Percentiles rank a stretch among this genome's conserved stretches.
Conservation (phyloP, 2,797 vertebrate genomes). For the Pangasius djambal region DNA sequence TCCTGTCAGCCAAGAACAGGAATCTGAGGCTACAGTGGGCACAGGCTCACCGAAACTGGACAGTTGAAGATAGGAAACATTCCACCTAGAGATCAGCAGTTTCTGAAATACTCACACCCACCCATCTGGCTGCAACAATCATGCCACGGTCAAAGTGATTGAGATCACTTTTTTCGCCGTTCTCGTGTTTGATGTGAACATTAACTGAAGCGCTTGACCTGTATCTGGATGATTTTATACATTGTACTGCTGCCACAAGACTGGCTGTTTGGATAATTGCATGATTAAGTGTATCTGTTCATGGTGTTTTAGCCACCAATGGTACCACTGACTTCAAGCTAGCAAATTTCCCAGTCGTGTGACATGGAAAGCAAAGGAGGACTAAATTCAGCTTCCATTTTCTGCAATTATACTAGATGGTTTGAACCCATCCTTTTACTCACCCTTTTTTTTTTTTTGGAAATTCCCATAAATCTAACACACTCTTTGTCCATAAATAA, state of each 20-base stretch:
- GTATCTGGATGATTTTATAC: neutral
- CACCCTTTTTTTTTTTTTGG: neutral
- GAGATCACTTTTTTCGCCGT: neutral
- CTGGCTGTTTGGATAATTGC: neutral
- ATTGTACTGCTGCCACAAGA: neutral
- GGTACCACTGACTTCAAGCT: neutral
- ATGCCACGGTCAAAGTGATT: neutral
- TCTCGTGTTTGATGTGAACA: neutral
- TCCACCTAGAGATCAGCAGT: neutral
- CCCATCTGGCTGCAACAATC: neutral
- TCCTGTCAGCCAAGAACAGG: neutral
- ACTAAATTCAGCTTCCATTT: conserved; percentile 6
- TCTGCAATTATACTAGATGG: neutral
- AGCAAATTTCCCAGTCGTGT: neutral
- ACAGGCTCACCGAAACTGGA: neutral
- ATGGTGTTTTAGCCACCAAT: neutral
- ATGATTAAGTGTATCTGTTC: neutral
- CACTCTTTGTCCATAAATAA: conserved; percentile 11
- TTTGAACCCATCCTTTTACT: neutral
- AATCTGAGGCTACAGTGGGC: neutral
- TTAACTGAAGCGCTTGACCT: neutral
- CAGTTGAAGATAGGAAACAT: neutral
- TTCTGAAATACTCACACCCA: neutral
- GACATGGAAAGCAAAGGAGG: neutral
- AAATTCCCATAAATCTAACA: conserved; percentile 39